Evolutionary conservation across 2,113 vertebrate species (phyloP).

Genomic region (Chionomys nivalis): DNA sequence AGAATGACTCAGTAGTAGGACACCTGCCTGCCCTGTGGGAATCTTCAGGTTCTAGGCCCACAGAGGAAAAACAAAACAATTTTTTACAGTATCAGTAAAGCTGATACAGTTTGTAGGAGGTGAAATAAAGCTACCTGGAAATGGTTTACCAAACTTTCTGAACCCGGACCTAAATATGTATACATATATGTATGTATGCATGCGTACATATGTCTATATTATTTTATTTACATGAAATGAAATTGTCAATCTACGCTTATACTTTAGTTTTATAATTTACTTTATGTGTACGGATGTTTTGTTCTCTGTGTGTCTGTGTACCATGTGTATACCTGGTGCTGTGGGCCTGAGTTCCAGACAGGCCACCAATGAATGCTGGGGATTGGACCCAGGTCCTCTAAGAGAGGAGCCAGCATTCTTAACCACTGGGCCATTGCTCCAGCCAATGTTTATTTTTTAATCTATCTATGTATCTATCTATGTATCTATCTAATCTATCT

Average conservation of each 20-base stretch:
- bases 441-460: slow-evolving; percentile 41
- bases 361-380: neutral
- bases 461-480: no score
- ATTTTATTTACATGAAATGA: neutral
- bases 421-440: neutral
- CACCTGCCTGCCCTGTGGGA: neutral
- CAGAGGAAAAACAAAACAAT: neutral
- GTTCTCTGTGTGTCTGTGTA: neutral
- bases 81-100: slow-evolving; percentile 76
- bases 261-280: neutral
- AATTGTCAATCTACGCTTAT: neutral
- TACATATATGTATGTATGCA: neutral
- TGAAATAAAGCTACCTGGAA: slow-evolving; percentile 79
- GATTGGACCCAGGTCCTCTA: neutral
- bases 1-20: neutral
- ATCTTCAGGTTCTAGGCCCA: neutral
- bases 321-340: neutral
- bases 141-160: slow-evolving; percentile 84
- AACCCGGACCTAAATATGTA: slow-evolving; percentile 77
- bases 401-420: slow-evolving; percentile 13
- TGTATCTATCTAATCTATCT: no score
- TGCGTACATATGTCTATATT: neutral
- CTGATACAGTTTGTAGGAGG: slow-evolving; percentile 82
- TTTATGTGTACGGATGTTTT: neutral
- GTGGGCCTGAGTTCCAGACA: neutral